Evolutionary conservation across 2,797 vertebrate species (phyloP), one percentile per base, ranked within the genome.

Genomic region (Centropyge bicolor): DNA sequence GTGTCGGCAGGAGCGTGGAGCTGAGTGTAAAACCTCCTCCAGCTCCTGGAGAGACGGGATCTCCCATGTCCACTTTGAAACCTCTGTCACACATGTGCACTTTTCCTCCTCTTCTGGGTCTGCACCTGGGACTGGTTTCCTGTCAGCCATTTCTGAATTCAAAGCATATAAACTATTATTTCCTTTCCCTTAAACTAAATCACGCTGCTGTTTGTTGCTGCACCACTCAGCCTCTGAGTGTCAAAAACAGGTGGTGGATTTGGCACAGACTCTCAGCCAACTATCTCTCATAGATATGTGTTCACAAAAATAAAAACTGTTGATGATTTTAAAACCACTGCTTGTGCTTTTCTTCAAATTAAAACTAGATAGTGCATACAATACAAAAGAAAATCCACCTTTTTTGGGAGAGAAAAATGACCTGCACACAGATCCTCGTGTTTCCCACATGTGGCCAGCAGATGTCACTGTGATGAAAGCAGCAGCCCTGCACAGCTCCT

Each of bases 1-100:
- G 1, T 96, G 97, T 66, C 92, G 96, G 93, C 96, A 97, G 46
- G 97, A 98, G 27, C 90, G 78, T 22, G 90, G 87, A 27, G 96
- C 96, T 0, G 92, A 94, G 70, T 94, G 92, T 79, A 99, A 91
- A 81, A 98, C 91, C 78, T 95, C 94, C 83, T 97, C 96, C 13
- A 99, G 86, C 76, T 97, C 95, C 69, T 92, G 86, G n/a, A 98
- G 69, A 62, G 95, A 94, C 2, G 92, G 95, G 62, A 38, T 70
- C 56, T 77, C 49, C 82, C 64, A 19, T 5, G 5, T 71, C 40
- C 57, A 27, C 38, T 78, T n/a, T 68, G 67, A 41, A 41, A 60
- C 71, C 43, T 78, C 49, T 41, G 72, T 41, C 12, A 0, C 59
- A 74, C 41, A 31, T 12, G 4, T 14, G 17, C 19, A 20, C 55